A percentile compares a stretch with the other conserved stretches of the same genome.
Conservation (phyloP, 2,113 vertebrate species). For the Oryzias woworae region DNA sequence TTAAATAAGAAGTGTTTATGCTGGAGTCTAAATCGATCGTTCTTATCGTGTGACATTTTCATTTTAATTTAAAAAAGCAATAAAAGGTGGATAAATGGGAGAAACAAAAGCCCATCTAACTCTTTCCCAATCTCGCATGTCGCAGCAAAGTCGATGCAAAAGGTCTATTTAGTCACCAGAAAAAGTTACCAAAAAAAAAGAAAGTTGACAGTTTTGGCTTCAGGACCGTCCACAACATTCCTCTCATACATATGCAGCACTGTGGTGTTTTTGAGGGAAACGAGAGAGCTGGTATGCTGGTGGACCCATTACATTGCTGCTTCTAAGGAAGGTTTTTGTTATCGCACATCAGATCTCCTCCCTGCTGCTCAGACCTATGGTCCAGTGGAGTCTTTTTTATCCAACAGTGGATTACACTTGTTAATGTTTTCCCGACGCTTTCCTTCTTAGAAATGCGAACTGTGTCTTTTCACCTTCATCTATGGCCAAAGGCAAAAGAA, state of each 20-base stretch:
- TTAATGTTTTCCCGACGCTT: slow-evolving; percentile 2
- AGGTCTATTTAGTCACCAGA: slow-evolving; percentile 13
- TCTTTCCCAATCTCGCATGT: background rate
- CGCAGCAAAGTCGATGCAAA: slow-evolving; percentile 5
- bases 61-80: too few species aligned
- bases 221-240: slow-evolving; percentile 65
- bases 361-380: slow-evolving; percentile 40
- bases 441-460: background rate
- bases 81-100: too few species aligned
- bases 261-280: slow-evolving; percentile 60
- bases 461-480: background rate
- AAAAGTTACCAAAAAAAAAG: slow-evolving; percentile 28
- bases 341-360: slow-evolving; percentile 51
- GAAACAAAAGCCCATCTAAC: too few species aligned
- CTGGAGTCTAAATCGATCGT: too few species aligned
- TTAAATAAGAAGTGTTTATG: background rate
- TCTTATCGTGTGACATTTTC: too few species aligned
- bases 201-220: slow-evolving; percentile 40
- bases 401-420: slow-evolving; percentile 40
- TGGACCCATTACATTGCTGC: slow-evolving; percentile 39
- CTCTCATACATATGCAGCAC: slow-evolving; percentile 68
- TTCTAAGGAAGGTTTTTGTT: slow-evolving; percentile 34
- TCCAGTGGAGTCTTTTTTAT: slow-evolving; percentile 44
- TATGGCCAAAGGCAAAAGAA: slow-evolving; percentile 4
- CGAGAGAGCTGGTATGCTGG: slow-evolving; percentile 65